Base-by-base conservation (phyloP, 2,888 invertebrate species). In the Hyposoter didymator region DNA sequence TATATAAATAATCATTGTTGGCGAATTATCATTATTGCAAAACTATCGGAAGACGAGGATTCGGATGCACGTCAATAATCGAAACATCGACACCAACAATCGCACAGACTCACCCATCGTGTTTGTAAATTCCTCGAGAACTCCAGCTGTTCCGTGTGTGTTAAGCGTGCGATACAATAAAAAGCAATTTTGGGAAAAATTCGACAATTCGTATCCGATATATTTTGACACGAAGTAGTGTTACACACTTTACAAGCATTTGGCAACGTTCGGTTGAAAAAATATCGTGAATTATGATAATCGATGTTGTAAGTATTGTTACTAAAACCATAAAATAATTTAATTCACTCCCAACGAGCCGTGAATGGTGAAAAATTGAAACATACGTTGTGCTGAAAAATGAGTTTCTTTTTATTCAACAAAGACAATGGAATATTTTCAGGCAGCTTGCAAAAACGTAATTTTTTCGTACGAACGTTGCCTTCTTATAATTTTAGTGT, bases 81-180 rank as follows among this genome's bases (percentile, higher is more conserved):
- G n/a, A 69, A 14, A 67, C 45, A 69, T 69, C 45, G 35, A 66
- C 66, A 59, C 59, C 35, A 73, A 59, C 73, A 52, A 47, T 49
- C 49, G 52, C 72, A 52, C 62, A 80, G 82, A 92, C 93, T 93
- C 91, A 93, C 93, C 93, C 86, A 93, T 89, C 67, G 92, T 92
- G 85, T 93, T 93, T 84, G 93, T 90, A 90, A 93, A 93, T 89
- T 92, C 92, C 90, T 93, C 93, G 90, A 92, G 87, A 84, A 91
- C 89, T 87, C 90, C 92, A 82, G 90, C 93, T 93, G 91, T 91
- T 90, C 90, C 88, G 87, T 84, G 89, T 64, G 87, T 85, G 89
- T 70, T 82, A 89, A 90, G 91, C 91, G 90, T 91, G 90, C 89
- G 89, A 86, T 80, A 64, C 69, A 83, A 81, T 83, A 69, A 73